These are phyloP conservation scores for Lucilia cuprina DNA, from an alignment of 1,140 invertebrate genomes.

Conservation along the genomic window DNA sequence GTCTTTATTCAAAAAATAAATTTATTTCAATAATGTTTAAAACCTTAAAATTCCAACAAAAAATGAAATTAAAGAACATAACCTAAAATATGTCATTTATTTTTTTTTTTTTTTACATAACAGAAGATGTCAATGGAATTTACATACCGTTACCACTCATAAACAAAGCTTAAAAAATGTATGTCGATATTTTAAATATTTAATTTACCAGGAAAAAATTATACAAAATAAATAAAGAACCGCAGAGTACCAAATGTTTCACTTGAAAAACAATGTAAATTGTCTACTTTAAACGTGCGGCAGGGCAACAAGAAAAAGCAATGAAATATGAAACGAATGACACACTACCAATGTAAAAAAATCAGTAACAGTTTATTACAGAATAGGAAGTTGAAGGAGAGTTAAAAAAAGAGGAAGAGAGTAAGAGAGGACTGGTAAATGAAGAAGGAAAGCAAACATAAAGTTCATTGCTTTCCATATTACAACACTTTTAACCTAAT, in stretches of 20 bases:
- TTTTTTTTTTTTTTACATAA: not conserved
- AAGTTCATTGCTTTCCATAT: conserved; percentile 32
- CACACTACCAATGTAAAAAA: not conserved
- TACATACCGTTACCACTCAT: conserved; percentile 15
- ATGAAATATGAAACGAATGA: not conserved
- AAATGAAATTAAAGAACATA: not conserved
- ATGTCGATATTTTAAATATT: conserved; percentile 33
- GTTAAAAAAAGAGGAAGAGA: not conserved
- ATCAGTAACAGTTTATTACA: not conserved
- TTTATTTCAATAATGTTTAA: too few species aligned
- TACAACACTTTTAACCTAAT: conserved; percentile 33
- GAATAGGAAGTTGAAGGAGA: too few species aligned
- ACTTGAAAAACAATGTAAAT: conserved; percentile 10
- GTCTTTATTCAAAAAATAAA: too few species aligned
- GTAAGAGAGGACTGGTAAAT: not conserved
- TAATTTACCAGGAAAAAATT: not conserved
- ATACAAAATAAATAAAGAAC: conserved; percentile 25
- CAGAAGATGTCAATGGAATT: conserved; percentile 31
- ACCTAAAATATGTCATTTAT: conserved; percentile 6
- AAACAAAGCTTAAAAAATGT: not conserved
- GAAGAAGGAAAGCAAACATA: conserved; percentile 19
- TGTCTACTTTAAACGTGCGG: not conserved
- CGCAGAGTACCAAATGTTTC: conserved; percentile 31
- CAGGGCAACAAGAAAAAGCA: not conserved
- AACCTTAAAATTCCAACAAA: too few species aligned